Evolutionary conservation across 2,888 invertebrate genomes (phyloP).

Genomic region (Leptopilina drosophilae): DNA sequence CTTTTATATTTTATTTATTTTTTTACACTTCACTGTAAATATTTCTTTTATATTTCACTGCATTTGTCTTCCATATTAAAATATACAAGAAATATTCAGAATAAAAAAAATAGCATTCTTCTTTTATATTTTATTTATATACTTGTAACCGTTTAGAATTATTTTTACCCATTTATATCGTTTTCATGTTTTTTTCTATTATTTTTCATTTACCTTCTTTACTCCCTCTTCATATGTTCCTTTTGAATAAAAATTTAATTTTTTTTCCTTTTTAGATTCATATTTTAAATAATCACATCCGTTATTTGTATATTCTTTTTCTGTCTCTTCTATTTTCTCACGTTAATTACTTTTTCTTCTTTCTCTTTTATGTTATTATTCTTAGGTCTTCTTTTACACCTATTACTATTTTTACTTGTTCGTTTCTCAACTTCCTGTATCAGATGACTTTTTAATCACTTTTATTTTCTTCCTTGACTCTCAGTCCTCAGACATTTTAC

Average conservation of each 20-base stretch:
- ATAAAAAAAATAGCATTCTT: too few species aligned
- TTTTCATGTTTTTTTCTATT: too few species aligned
- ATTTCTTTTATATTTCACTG: too few species aligned
- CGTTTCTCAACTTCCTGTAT: slow-evolving; percentile 5
- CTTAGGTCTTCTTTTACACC: slow-evolving; percentile 4
- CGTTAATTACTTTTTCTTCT: not conserved
- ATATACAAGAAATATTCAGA: too few species aligned
- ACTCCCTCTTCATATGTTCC: not conserved
- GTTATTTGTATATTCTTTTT: not conserved
- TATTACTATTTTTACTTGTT: not conserved
- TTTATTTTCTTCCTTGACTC: slow-evolving; percentile 3
- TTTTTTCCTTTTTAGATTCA: not conserved
- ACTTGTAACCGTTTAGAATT: too few species aligned
- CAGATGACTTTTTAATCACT: slow-evolving; percentile 12
- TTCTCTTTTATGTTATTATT: not conserved
- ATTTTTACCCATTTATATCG: too few species aligned
- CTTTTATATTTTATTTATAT: too few species aligned
- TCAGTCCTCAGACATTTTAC: not conserved
- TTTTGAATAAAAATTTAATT: not conserved
- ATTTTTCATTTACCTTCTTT: not conserved
- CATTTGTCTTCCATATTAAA: too few species aligned
- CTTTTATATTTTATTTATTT: too few species aligned
- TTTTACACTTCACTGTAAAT: too few species aligned
- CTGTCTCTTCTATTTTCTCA: not conserved
- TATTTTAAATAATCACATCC: not conserved